phyloP scores from a whole-genome alignment of 2,797 vertebrate genomes.

The Mormyrus hasselquistii region DNA sequence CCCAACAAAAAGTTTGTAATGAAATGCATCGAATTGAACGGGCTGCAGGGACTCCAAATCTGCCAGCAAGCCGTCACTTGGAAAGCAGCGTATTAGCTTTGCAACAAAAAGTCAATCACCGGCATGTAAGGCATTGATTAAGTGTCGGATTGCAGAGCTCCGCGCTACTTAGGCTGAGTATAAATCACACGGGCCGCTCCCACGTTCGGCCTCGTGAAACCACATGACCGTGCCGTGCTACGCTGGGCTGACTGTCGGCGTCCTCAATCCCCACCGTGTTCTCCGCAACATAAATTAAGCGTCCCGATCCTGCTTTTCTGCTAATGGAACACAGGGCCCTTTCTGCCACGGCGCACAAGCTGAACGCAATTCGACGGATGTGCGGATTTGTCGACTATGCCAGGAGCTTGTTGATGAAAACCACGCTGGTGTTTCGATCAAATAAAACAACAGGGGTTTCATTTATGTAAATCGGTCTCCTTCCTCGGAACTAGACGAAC shows the following conservation, averaged over 20 bases:
- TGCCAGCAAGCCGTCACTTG: slow-evolving; percentile 22
- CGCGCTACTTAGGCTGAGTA: slow-evolving; percentile 17
- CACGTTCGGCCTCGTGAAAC: slow-evolving; percentile 11
- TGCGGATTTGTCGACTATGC: background rate
- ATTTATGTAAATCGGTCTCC: background rate
- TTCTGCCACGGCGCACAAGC: background rate
- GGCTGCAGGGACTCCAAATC: slow-evolving; percentile 16
- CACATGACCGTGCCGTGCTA: background rate
- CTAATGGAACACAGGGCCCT: background rate
- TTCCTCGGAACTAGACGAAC: background rate
- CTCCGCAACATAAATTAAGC: background rate
- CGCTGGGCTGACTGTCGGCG: background rate
- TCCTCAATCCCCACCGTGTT: background rate
- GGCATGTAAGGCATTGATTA: slow-evolving; percentile 33
- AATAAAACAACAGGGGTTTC: background rate
- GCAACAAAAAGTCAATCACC: slow-evolving; percentile 30
- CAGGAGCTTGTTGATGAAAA: background rate
- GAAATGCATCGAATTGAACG: slow-evolving; percentile 1
- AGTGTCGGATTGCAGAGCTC: slow-evolving; percentile 19
- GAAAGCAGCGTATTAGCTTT: slow-evolving; percentile 31
- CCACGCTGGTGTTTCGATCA: background rate
- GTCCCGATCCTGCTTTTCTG: slow-evolving; percentile 15
- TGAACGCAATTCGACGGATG: background rate
- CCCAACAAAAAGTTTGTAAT: background rate
- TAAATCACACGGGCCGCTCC: slow-evolving; percentile 28